Conservation (phyloP, 2,888 invertebrate species). For the Epinotia nisella region DNA sequence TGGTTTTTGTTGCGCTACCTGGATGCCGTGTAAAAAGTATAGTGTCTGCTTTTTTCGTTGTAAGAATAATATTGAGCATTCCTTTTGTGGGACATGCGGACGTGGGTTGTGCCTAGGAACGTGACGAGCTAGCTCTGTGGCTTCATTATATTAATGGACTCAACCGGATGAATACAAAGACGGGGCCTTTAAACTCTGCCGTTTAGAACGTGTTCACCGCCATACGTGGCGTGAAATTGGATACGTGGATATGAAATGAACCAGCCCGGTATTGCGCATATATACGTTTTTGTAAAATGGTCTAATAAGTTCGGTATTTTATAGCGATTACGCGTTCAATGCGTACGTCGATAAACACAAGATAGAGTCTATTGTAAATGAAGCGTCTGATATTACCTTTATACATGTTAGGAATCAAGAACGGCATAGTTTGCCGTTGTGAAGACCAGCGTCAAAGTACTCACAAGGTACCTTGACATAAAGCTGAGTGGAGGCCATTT, state of each 20-base stretch:
- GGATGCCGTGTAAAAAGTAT: slow-evolving; percentile 74
- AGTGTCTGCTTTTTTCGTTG: slow-evolving; percentile 75
- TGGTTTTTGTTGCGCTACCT: slow-evolving; percentile 79
- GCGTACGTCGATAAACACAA: neutral
- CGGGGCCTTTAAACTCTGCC: slow-evolving; percentile 75
- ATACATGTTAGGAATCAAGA: neutral
- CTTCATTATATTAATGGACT: slow-evolving; percentile 83
- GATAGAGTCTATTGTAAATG: no score
- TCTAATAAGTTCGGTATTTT: slow-evolving; percentile 19
- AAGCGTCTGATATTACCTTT: no score
- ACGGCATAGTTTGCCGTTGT: neutral
- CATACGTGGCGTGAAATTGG: slow-evolving; percentile 68
- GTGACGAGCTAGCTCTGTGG: slow-evolving; percentile 78
- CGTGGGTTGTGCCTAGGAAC: slow-evolving; percentile 72
- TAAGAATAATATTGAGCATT: slow-evolving; percentile 83
- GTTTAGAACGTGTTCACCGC: slow-evolving; percentile 66
- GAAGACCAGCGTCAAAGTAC: no score
- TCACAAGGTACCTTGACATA: no score
- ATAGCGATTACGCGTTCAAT: neutral
- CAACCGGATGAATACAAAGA: slow-evolving; percentile 81
- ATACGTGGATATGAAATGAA: slow-evolving; percentile 59
- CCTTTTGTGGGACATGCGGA: slow-evolving; percentile 81
- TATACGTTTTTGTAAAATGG: slow-evolving; percentile 9
- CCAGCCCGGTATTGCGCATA: slow-evolving; percentile 22
- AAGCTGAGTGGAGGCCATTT: no score